phyloP scores from a whole-genome alignment of 2,888 invertebrate species.

The Eledona agricola region DNA sequence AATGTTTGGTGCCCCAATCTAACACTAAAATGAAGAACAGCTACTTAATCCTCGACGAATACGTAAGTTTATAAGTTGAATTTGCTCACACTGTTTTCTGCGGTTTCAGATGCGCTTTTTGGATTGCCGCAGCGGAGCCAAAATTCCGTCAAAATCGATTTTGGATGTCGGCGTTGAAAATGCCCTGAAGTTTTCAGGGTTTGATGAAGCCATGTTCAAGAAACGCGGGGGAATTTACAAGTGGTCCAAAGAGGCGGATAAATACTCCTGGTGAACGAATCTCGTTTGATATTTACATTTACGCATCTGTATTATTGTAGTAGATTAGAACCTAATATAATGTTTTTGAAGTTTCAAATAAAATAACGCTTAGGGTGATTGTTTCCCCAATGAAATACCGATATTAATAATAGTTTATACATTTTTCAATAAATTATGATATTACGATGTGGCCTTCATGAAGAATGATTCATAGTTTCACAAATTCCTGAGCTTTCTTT shows the following conservation, averaged over 20 bases:
- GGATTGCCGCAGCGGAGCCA: constrained; percentile 60
- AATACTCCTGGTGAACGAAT: constrained; percentile 53
- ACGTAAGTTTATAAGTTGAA: constrained; percentile 52
- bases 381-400: no score
- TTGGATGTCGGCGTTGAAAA: constrained; percentile 62
- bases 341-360: no score
- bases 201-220: constrained; percentile 64
- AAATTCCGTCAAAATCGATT: constrained; percentile 62
- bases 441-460: no score
- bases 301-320: no score
- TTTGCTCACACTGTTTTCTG: constrained; percentile 16
- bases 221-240: constrained; percentile 64
- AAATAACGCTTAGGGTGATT: no score
- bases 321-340: no score
- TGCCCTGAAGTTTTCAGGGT: constrained; percentile 62
- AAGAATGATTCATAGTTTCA: no score
- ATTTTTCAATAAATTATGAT: no score
- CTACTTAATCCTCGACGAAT: constrained; percentile 65
- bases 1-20: constrained; percentile 63
- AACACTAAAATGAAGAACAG: constrained; percentile 64
- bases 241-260: constrained; percentile 61
- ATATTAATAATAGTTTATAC: no score
- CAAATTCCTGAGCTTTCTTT: no score
- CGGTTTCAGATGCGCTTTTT: constrained; percentile 64
- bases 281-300: no score